Evolutionary conservation across 92 coral and sea anemone genomes (phyloP), one percentile per base, ranked within the genome.

Genomic region (Palythoa caribaeorum): DNA sequence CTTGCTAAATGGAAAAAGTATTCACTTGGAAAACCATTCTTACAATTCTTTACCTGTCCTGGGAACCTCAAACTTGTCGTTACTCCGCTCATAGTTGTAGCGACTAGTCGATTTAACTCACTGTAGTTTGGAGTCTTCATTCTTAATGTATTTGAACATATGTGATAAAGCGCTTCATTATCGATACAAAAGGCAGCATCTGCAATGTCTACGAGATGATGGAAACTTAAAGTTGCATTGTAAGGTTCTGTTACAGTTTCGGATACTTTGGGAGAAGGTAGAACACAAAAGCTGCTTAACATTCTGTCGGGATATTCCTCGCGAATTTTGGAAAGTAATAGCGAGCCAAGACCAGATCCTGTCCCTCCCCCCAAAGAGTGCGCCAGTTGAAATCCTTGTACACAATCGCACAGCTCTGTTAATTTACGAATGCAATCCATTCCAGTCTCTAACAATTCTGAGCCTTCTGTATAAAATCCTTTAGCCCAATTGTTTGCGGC

Each of bases 231-330:
- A 9, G 98, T 96, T 3, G 99, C 99, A 77, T 96, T 96, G 69
- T 96, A 96, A 9, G 99, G 99, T 89, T 96, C 99, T 6, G 98
- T 95, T 17, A 96, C 94, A 47, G 99, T 96, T 73, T 96, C 99
- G 17, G 99, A 96, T 39, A 96, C 99, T 54, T 78, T 89, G 8
- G 99, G 99, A 36, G 99, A 96, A 14, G 99, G 99, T 1, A 97
- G 90, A 40, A 97, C 91, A 47, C 94, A 90, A 85, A 92, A 95
- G 47, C 96, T 97, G 75, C 94, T 93, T 74, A 95, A 60, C 90
- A 95, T 91, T 86, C 96, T 88, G 71, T 95, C 98, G 28, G 98
- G 98, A 84, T 91, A 95, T 55, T 95, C 98, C 73, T 95, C 98
- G 83, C 96, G 98, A 69, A 95, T 87, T 87, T 95, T 95, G 35